Evolutionary conservation across 2,888 invertebrate species (phyloP).

Genomic region (Athripsodes cinereus): DNA sequence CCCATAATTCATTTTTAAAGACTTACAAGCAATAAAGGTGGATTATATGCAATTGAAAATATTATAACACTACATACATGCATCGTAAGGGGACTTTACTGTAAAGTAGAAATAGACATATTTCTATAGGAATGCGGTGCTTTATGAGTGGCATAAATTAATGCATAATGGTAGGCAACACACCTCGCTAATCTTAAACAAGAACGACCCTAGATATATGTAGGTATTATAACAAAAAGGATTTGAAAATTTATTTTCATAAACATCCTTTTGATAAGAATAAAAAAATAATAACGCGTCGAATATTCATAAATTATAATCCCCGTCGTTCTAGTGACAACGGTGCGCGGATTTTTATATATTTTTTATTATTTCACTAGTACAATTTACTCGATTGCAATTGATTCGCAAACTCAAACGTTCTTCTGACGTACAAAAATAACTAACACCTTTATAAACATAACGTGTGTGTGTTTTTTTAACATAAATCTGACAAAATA

Average conservation of each 20-base stretch:
- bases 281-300: constrained; percentile 13
- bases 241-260: constrained; percentile 27
- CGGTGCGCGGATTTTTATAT: not conserved
- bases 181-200: constrained; percentile 28
- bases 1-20: constrained; percentile 27
- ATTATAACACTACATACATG: too few relatives aligned
- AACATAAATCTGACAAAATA: too few relatives aligned
- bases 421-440: too few relatives aligned
- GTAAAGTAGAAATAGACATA: too few relatives aligned
- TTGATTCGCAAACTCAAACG: too few relatives aligned
- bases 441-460: too few relatives aligned
- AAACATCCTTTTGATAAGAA: constrained; percentile 25
- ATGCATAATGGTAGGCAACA: constrained; percentile 27
- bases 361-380: not conserved
- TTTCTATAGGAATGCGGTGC: constrained; percentile 15
- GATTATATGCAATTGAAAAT: constrained; percentile 28
- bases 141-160: constrained; percentile 26
- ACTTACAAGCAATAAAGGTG: constrained; percentile 28
- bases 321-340: not conserved
- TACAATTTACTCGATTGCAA: not conserved
- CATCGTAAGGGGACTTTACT: constrained; percentile 22
- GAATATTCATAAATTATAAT: constrained; percentile 27
- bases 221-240: constrained; percentile 12
- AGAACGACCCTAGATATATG: constrained; percentile 16
- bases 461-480: too few relatives aligned